Evolutionary conservation across 2,113 vertebrate genomes (phyloP).

Genomic region (Chaenogobius annularis): DNA sequence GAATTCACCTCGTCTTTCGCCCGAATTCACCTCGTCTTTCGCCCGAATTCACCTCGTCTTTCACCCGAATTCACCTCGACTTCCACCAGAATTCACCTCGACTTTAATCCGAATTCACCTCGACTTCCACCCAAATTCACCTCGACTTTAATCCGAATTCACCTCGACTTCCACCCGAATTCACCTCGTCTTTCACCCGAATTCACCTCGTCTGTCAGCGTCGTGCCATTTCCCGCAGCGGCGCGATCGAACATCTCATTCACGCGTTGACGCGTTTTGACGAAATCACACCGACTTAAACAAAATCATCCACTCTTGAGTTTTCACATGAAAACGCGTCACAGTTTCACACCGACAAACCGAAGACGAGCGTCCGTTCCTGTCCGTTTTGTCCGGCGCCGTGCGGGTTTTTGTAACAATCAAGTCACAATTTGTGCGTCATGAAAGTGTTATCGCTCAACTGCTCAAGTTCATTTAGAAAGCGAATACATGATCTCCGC

Average conservation of each 20-base stretch:
- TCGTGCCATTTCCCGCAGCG: background rate
- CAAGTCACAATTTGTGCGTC: constrained; percentile 26
- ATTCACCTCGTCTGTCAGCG: background rate
- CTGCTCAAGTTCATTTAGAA: background rate
- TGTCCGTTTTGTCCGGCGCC: constrained; percentile 7
- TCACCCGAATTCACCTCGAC: too few relatives aligned
- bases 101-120: too few relatives aligned
- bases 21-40: too few relatives aligned
- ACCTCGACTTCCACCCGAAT: too few relatives aligned
- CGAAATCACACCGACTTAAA: constrained; percentile 1
- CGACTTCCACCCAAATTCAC: too few relatives aligned
- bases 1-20: too few relatives aligned
- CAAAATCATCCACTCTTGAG: constrained; percentile 29
- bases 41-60: too few relatives aligned
- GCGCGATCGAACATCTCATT: background rate
- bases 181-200: too few relatives aligned
- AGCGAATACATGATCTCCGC: background rate
- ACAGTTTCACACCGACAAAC: constrained; percentile 42
- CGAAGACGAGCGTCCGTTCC: constrained; percentile 11
- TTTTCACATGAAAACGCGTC: constrained; percentile 21
- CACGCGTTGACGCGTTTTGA: background rate
- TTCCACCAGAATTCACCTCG: too few relatives aligned
- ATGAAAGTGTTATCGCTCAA: background rate
- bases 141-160: too few relatives aligned
- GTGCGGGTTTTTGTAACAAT: constrained; percentile 5